A percentile compares a stretch with the other conserved stretches of the same genome.
Conservation (phyloP, 2,113 vertebrate species). For the Aptenodytes forsteri region DNA sequence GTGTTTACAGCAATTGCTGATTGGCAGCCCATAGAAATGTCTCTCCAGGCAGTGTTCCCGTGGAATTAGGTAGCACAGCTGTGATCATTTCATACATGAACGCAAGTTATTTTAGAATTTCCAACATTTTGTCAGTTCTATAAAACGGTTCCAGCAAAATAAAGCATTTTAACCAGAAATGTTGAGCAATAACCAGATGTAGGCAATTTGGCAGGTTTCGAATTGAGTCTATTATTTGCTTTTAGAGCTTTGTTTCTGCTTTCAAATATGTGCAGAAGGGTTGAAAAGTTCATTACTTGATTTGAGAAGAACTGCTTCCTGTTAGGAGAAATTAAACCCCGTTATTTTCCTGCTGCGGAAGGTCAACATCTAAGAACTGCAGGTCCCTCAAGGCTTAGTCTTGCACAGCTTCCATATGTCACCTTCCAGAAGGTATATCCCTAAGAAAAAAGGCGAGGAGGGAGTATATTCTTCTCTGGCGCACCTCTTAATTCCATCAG, state of each 20-base stretch:
- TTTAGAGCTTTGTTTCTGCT: conserved; percentile 47
- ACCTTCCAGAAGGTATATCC: neutral
- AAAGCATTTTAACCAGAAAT: conserved; percentile 64
- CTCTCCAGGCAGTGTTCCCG: conserved; percentile 68
- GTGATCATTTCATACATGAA: conserved; percentile 59
- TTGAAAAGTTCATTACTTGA: conserved; percentile 26
- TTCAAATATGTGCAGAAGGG: neutral
- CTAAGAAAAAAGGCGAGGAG: neutral
- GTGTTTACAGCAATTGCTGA: conserved; percentile 47
- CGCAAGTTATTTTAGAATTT: conserved; percentile 45
- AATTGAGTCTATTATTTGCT: conserved; percentile 39
- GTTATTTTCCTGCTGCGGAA: neutral
- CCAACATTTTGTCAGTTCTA: conserved; percentile 48
- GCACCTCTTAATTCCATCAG: neutral
- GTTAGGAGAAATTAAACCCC: neutral
- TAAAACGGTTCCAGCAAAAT: conserved; percentile 57
- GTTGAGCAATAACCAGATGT: conserved; percentile 65
- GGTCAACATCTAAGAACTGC: neutral
- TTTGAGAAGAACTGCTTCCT: neutral
- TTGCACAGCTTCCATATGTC: neutral
- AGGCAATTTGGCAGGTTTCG: conserved; percentile 39
- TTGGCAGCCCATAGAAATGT: conserved; percentile 46
- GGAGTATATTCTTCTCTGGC: neutral
- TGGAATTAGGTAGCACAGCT: conserved; percentile 65
- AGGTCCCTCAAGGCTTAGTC: neutral